Evolutionary conservation across 64 coral and sea anemone species (phyloP), one percentile per base, ranked within the genome.

Genomic region (Catalaphyllia jardinei): DNA sequence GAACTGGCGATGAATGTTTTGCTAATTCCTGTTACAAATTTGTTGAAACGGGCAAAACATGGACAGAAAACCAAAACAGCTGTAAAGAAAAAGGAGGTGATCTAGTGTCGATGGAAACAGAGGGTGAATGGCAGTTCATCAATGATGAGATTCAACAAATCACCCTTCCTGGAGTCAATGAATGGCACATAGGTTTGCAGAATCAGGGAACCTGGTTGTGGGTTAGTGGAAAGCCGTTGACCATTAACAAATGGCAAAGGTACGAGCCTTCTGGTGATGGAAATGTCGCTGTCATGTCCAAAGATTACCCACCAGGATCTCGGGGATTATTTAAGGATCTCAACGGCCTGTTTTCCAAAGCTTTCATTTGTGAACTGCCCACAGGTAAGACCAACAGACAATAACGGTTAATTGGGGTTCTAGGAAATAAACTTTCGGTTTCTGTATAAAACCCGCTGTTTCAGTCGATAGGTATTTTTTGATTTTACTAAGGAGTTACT

Each of bases 31-130:
- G 65, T 11, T 69, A 69, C 65, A 10, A 27, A 22, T 27, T 69
- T 69, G 22, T 11, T 69, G n/a, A 29, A 69, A 8, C 65, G 42
- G 89, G 89, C 18, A 75, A 64, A 29, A 76, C 79, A 19, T 94
- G 92, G 92, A 79, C 65, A 10, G 79, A 72, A 24, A 86, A 86
- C 79, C 87, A 77, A 89, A 55, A 94, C 17, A 83, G 52, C 11
- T 94, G 87, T 52, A 73, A 69, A 69, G 65, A 1, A 18, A 24
- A 83, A 50, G 80, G 73, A 52, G 92, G 92, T 20, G 72, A 90
- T 62, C 75, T 94, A n/a, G 81, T 94, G 78, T 69, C 73, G 39
- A 89, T 94, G 64, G 92, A 89, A 90, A 94, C 92, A 4, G 87
- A 89, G 19, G 92, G 57, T 15, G 92, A 94, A 31, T 90, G 71